Evolutionary conservation across 2,113 vertebrate genomes (phyloP).

Genomic region (Rhinolophus ferrumequinum): DNA sequence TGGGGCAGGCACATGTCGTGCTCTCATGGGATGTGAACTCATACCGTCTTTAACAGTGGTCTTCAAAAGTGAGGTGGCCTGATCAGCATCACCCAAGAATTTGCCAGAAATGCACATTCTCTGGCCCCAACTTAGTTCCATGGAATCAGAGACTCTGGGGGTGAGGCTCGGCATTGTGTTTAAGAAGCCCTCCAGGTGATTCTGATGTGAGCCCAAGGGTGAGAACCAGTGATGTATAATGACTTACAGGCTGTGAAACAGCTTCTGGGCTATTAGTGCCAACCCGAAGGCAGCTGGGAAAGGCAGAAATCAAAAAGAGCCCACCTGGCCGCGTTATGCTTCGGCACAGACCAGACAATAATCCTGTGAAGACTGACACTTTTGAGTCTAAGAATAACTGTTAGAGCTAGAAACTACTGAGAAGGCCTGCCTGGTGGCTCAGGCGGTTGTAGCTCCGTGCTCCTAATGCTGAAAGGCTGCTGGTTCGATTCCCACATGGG

Average conservation of each 20-base stretch:
- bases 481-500: too few species aligned
- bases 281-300: not conserved
- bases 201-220: accelerated
- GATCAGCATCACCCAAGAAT: not conserved
- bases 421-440: too few species aligned
- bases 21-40: not conserved
- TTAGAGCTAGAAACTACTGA: not conserved
- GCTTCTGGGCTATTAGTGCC: not conserved
- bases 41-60: accelerated
- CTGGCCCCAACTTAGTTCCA: not conserved
- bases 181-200: not conserved
- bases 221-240: not conserved
- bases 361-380: not conserved
- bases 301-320: not conserved
- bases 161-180: not conserved
- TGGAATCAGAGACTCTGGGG: not conserved
- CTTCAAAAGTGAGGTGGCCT: not conserved
- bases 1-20: not conserved
- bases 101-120: not conserved
- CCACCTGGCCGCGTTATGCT: not conserved
- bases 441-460: too few species aligned
- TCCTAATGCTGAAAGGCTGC: too few species aligned
- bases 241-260: not conserved
- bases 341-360: not conserved
- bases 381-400: not conserved